These are phyloP conservation scores for Synergus laeviventris DNA, from an alignment of 2,888 invertebrate genomes.

Conservation along the genomic window DNA sequence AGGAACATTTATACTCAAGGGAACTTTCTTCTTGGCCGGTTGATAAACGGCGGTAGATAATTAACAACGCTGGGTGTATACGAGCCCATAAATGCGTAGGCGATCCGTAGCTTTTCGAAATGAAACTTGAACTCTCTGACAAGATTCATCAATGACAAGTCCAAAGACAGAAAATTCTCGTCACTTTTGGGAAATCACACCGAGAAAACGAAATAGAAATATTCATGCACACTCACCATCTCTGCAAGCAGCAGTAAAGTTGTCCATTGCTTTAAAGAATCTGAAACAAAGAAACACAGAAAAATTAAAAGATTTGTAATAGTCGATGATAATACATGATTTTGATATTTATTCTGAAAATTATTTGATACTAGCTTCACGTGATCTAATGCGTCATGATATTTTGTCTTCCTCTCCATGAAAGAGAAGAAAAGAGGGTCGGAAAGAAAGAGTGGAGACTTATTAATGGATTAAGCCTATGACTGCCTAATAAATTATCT, in stretches of 20 bases:
- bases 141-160: conserved; percentile 42
- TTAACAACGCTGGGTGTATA: conserved; percentile 62
- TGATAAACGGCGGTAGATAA: conserved; percentile 69
- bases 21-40: conserved; percentile 61
- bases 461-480: conserved; percentile 66
- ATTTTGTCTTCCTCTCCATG: conserved; percentile 48
- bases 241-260: conserved; percentile 67
- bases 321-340: neutral
- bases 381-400: conserved; percentile 62
- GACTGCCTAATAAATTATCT: conserved; percentile 66
- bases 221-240: conserved; percentile 68
- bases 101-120: conserved; percentile 52
- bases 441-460: conserved; percentile 53
- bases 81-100: conserved; percentile 55
- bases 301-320: neutral
- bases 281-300: conserved; percentile 70
- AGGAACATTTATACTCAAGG: conserved; percentile 49
- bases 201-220: neutral
- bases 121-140: conserved; percentile 41
- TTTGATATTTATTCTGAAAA: neutral
- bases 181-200: neutral
- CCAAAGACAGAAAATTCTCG: neutral
- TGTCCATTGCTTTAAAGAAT: conserved; percentile 74
- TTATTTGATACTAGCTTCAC: neutral
- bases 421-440: conserved; percentile 17